phyloP scores from a whole-genome alignment of 1,140 invertebrate genomes.

The Drosophila miranda region DNA sequence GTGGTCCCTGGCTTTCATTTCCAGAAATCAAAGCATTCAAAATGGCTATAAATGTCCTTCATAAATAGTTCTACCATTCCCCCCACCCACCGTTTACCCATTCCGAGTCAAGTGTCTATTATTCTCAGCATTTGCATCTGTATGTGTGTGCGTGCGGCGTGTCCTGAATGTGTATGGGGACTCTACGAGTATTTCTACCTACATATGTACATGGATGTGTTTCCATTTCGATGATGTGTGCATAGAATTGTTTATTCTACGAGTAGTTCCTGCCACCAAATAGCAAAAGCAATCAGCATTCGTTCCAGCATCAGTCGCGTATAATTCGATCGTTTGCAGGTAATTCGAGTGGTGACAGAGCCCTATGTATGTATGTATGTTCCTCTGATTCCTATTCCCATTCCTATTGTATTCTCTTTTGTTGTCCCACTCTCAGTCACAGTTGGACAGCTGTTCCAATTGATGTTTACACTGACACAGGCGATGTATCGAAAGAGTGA shows the following conservation, averaged over 20 bases:
- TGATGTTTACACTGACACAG: no score
- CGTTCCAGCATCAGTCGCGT: constrained; percentile 29
- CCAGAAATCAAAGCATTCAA: constrained; percentile 8
- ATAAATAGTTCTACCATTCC: constrained; percentile 16
- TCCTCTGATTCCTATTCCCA: neutral
- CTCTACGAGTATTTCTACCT: neutral
- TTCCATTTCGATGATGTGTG: neutral
- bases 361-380: neutral
- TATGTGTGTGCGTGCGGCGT: constrained; percentile 27
- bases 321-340: constrained; percentile 27
- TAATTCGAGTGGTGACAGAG: no score
- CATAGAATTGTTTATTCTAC: no score
- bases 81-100: neutral
- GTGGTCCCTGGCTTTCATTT: constrained; percentile 11
- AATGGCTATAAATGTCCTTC: constrained; percentile 2
- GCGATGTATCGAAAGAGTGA: no score
- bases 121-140: constrained; percentile 49
- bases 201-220: neutral
- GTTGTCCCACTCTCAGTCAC: no score
- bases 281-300: constrained; percentile 28
- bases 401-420: neutral
- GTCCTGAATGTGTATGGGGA: constrained; percentile 34
- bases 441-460: no score
- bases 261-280: constrained; percentile 3
- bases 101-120: constrained; percentile 60